Evolutionary conservation across 2,888 invertebrate species (phyloP).

Genomic region (Zygothrica quintamaculata): DNA sequence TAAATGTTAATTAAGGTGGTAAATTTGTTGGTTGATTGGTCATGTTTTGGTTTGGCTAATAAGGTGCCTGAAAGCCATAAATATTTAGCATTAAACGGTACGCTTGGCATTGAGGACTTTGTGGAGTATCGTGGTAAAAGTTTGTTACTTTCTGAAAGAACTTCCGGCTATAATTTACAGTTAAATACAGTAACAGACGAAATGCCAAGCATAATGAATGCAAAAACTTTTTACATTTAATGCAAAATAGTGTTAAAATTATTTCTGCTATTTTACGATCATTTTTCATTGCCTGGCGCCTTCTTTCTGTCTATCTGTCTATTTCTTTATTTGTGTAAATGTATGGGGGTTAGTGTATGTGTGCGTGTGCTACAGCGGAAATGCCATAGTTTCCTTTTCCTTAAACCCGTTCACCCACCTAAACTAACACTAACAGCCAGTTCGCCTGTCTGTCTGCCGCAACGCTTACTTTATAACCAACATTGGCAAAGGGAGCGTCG

Average conservation of each 20-base stretch:
- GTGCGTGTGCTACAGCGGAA: conserved; percentile 45
- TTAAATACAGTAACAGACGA: conserved; percentile 32
- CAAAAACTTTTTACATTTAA: conserved; percentile 74
- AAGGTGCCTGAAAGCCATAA: conserved; percentile 39
- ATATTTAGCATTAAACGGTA: conserved; percentile 63
- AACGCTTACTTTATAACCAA: conserved; percentile 62
- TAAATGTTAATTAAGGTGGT: conserved; percentile 43
- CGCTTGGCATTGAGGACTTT: conserved; percentile 55
- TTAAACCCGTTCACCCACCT: neutral
- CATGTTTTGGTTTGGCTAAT: conserved; percentile 12
- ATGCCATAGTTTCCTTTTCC: conserved; percentile 22
- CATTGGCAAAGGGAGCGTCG: conserved; percentile 25
- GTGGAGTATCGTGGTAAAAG: conserved; percentile 48
- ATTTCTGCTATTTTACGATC: conserved; percentile 71
- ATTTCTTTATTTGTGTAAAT: no score
- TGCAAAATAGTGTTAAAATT: conserved; percentile 76
- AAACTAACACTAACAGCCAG: conserved; percentile 3
- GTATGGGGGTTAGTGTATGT: no score
- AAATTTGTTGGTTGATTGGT: no score
- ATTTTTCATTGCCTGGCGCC: conserved; percentile 55
- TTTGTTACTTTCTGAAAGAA: conserved; percentile 71
- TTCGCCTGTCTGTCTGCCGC: conserved; percentile 37
- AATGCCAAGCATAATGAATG: conserved; percentile 29
- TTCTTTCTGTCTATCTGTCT: conserved; percentile 24
- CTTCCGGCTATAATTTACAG: conserved; percentile 69